Base-by-base conservation (phyloP, 2,113 vertebrate species). In the Cynoglossus semilaevis region DNA sequence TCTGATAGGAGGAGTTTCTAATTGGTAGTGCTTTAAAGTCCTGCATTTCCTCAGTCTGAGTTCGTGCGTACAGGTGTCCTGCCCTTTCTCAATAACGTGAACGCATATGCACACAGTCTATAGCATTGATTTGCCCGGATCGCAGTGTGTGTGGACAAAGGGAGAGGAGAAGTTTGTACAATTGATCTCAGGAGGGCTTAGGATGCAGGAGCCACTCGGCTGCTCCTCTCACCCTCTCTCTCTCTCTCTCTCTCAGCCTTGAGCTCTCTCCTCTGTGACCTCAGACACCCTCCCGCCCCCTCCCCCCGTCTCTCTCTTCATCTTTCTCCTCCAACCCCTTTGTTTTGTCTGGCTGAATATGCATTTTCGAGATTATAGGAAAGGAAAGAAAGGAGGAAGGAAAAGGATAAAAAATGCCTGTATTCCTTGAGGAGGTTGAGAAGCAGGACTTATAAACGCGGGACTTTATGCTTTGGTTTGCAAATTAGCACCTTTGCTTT, bases 131-230 rank as follows among this genome's bases (percentile, higher is more conserved):
- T 81, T 55, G 67, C 58, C 66, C 69, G 60, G 69, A 75, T 83
- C 79, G 67, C 56, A 83, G 77, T 55, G 69, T 55, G 54, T 67
- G 58, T 74, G 47, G 73, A 81, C 70, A 77, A 80, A 82, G 79
- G 80, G 87, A 78, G 72, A 76, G 66, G 80, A 87, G 78, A 87
- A 82, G 86, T 90, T 90, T 80, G 87, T 87, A 83, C 89, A 88
- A 90, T 88, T 90, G 87, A 89, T 90, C 85, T 85, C 78, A 67
- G 73, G 77, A 86, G 83, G 74, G 77, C 79, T 81, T 51, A 73
- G 76, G 71, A 79, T 78, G 63, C 73, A 72, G 72, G 75, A 69
- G 64, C 77, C 37, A 16, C 72, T 73, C 67, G 47, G 45, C 38
- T 58, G 55, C 70, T 45, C 63, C 45, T 48, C 63, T 71, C 58